Conservation (phyloP, 2,888 invertebrate species). For the Mythimna impura region DNA sequence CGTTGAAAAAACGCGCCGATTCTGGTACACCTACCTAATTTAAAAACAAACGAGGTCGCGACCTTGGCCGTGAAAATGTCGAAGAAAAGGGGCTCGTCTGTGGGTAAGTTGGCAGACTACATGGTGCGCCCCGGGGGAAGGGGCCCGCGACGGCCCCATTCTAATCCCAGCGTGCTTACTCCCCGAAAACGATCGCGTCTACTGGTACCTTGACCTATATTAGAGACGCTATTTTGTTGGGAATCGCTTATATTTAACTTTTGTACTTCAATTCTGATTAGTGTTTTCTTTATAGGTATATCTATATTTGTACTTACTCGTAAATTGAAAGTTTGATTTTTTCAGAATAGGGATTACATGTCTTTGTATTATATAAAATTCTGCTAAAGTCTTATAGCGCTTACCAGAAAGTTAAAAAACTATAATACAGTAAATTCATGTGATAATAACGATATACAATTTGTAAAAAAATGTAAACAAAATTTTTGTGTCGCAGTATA, state of each 20-base stretch:
- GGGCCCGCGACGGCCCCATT: slow-evolving; percentile 12
- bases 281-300: background rate
- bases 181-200: slow-evolving; percentile 19
- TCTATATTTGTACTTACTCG: background rate
- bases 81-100: slow-evolving; percentile 27
- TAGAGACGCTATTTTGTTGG: slow-evolving; percentile 1
- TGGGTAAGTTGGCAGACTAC: slow-evolving; percentile 28
- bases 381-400: background rate
- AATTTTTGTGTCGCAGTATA: no score
- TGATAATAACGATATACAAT: no score
- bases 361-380: background rate
- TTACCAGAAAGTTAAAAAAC: background rate
- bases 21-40: slow-evolving; percentile 5
- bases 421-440: background rate
- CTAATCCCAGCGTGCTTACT: slow-evolving; percentile 1
- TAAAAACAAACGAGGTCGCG: slow-evolving; percentile 21
- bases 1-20: slow-evolving; percentile 9
- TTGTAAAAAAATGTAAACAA: no score
- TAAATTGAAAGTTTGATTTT: background rate
- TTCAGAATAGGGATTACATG: background rate
- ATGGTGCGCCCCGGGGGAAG: background rate
- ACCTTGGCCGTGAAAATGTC: slow-evolving; percentile 32
- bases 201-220: slow-evolving; percentile 40
- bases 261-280: background rate
- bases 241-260: background rate